Evolutionary conservation across 2,113 vertebrate species (phyloP).

Genomic region (Neopipo cinnamomea): DNA sequence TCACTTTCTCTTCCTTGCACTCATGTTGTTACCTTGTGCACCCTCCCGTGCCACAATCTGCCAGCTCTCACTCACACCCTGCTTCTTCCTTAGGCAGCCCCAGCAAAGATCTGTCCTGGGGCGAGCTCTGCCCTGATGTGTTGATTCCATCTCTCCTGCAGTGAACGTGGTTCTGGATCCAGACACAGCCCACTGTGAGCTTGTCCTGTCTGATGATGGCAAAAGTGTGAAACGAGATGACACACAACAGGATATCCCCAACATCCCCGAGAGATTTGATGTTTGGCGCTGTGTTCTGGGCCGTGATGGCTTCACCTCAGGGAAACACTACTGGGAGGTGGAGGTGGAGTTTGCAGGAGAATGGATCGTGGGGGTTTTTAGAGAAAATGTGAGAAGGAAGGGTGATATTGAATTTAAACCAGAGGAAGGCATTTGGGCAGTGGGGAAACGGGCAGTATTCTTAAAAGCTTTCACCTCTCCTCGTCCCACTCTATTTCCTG

Average conservation of each 20-base stretch:
- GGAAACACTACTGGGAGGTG: neutral
- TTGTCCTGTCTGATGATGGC: neutral
- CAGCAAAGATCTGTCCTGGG: neutral
- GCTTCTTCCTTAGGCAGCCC: neutral
- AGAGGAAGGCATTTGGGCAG: neutral
- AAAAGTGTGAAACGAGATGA: neutral
- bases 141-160: neutral
- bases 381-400: neutral
- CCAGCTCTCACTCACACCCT: accelerated
- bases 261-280: neutral
- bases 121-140: neutral
- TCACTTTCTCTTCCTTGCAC: neutral
- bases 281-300: neutral
- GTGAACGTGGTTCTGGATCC: neutral
- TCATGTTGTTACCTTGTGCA: no score
- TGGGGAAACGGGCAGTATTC: neutral
- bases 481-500: neutral
- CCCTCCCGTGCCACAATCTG: neutral
- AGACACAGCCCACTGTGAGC: neutral
- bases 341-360: neutral
- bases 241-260: accelerated
- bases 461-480: neutral
- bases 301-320: neutral
- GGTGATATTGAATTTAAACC: neutral
- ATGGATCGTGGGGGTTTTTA: neutral